Base-by-base conservation (phyloP, 2,113 vertebrate genomes). In the Gasterosteus nipponicus region DNA sequence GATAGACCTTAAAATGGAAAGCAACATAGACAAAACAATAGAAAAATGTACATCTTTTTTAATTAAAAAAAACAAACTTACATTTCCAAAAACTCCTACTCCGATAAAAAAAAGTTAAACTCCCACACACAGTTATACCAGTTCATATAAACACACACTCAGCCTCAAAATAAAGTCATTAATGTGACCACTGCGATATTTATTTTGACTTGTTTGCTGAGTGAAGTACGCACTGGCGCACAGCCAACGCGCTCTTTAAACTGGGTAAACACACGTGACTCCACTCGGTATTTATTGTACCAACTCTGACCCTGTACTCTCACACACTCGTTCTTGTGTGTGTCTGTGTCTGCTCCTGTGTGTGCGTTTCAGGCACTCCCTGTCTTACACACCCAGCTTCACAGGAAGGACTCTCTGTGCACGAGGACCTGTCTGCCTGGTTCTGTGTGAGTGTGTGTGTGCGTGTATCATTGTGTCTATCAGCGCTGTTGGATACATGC, bases 331-430 rank as follows among this genome's bases (percentile, higher is more conserved):
- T 83, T 75, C 83, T 80, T 86, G 79, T 88, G 77, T 85, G 54
- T 3, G 14, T 59, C 60, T 71, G 70, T 74, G 66, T 61, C 62
- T 78, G 59, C 71, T 59, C 49, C 59, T 54, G 69, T 42, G 41
- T 71, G 69, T 79, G 54, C 57, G 49, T 85, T 68, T 77, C 22
- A 7, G 90, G 75, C 92, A 92, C 93, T 91, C 92, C 93, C 87
- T 89, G 82, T 86, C 80, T 75, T 44, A 81, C 80, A 86, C 88
- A 77, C 79, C 81, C 81, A 85, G 63, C 67, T 67, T 69, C 14
- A 22, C 16, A 77, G 73, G 61, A 71, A 77, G 65, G 80, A 73
- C 77, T 75, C 69, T 72, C 35, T 78, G 82, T 68, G 35, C 59
- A 78, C 26, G 38, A 76, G 57, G 85, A 91, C 92, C 77, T 35